Base-by-base conservation (phyloP, 2,888 invertebrate genomes). In the Geotrupes spiniger region DNA sequence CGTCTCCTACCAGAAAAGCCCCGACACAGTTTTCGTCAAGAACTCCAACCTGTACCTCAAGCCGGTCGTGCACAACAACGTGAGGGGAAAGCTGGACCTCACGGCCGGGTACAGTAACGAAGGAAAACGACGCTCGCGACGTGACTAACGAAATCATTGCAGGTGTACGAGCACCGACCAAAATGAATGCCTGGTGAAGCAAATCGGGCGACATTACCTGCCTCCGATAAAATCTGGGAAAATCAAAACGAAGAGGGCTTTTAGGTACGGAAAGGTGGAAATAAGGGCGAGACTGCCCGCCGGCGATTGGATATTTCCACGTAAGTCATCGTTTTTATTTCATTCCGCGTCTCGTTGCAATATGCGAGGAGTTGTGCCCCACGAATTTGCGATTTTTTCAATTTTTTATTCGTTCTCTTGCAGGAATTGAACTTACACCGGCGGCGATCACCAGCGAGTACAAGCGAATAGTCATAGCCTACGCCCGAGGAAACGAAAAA, bases 1-100 rank as follows among this genome's bases (percentile, higher is more conserved):
- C 69, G 82, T 83, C 53, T 73, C 81, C n/a, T 84, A 83, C 57
- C 64, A 76, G 43, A 76, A 82, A 60, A 78, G 78, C 33, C 65
- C 74, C 1, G 75, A 78, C 36, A 76, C 83, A 10, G 73, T 77
- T 1, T 74, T 73, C 50, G 74, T 78, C 0, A 62, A 57, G 2
- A 73, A 78, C 40, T 81, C 83, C 0, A 69, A 66, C 2, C 70
- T 87, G n/a, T 66, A 69, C 57, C 78, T 87, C 45, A 79, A 74
- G 42, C 85, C 86, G 4, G 39, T 36, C 1, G 42, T 51, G 12
- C 43, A 41, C 2, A 26, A 31, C 5, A 49, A 52, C 2, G 36
- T 56, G 16, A 37, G 48, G 39, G 58, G 56, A 14, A 16, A n/a
- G 4, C 28, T 57, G 31, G 49, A 58, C 46, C 40, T 58, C 33